Conservation (phyloP, 2,797 vertebrate genomes). For the Dryobates pubescens region DNA sequence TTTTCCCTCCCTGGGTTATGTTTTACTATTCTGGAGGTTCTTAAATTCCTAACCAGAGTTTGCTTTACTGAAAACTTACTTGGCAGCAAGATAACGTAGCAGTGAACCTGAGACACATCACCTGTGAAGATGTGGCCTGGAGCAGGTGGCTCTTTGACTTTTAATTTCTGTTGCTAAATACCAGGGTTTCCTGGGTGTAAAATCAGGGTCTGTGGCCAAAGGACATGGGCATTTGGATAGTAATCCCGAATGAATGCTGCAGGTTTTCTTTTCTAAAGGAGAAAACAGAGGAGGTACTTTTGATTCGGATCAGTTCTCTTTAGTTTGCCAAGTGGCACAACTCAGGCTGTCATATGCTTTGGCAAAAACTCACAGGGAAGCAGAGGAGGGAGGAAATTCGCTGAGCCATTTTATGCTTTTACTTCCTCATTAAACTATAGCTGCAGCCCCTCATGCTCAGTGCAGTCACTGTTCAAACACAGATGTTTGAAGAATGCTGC, state of each 20-base stretch:
- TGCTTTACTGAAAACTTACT: neutral
- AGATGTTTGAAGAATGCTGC: neutral
- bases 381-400: neutral
- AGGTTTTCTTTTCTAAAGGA: neutral
- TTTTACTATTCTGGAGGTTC: neutral
- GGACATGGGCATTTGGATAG: neutral
- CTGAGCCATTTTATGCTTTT: neutral
- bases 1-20: neutral
- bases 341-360: neutral
- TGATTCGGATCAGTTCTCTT: rapidly evolving
- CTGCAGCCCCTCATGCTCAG: neutral
- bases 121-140: constrained; percentile 3
- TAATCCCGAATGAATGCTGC: neutral
- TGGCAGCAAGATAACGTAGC: neutral
- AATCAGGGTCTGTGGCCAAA: neutral
- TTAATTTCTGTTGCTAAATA: neutral
- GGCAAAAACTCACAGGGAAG: neutral
- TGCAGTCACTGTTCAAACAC: neutral
- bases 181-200: neutral
- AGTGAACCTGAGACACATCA: neutral
- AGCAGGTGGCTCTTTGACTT: neutral
- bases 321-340: neutral
- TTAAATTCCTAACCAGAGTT: neutral
- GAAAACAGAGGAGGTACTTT: neutral
- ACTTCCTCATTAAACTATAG: neutral